These are phyloP conservation scores for Nibea albiflora DNA, from an alignment of 2,113 vertebrate genomes.

Conservation along the genomic window DNA sequence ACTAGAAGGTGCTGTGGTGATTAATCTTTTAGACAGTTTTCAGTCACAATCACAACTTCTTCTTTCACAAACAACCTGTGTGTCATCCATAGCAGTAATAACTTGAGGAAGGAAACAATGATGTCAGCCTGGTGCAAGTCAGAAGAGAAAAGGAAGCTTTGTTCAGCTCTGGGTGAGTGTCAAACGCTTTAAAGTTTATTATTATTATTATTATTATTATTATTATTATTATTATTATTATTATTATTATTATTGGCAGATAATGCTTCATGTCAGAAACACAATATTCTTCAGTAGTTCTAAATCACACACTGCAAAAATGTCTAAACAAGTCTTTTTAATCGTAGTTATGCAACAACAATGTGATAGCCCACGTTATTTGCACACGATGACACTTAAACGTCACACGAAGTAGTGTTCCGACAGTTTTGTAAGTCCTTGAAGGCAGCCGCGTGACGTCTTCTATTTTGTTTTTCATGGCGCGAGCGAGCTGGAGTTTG, in stretches of 20 bases:
- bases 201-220: too few species aligned
- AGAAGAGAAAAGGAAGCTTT: background rate
- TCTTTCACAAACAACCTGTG: background rate
- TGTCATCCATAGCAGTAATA: background rate
- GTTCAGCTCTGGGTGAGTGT: background rate
- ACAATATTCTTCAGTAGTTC: background rate
- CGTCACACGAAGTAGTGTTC: background rate
- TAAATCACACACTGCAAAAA: background rate
- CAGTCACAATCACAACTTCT: background rate
- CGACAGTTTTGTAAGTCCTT: background rate
- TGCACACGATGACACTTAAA: background rate
- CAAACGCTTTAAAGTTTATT: background rate
- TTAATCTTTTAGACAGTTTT: constrained; percentile 14
- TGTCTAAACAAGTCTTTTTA: background rate
- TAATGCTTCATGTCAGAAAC: background rate
- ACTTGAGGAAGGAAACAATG: background rate
- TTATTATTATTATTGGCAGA: too few species aligned
- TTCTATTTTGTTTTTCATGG: constrained; percentile 39
- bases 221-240: too few species aligned
- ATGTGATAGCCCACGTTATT: background rate
- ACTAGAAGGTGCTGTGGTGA: background rate
- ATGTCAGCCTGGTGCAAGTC: background rate
- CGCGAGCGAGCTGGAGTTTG: constrained; percentile 42
- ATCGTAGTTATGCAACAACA: background rate
- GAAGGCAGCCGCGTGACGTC: constrained; percentile 71